Conservation (phyloP, 2,113 vertebrate species). For the Siniperca knerii region DNA sequence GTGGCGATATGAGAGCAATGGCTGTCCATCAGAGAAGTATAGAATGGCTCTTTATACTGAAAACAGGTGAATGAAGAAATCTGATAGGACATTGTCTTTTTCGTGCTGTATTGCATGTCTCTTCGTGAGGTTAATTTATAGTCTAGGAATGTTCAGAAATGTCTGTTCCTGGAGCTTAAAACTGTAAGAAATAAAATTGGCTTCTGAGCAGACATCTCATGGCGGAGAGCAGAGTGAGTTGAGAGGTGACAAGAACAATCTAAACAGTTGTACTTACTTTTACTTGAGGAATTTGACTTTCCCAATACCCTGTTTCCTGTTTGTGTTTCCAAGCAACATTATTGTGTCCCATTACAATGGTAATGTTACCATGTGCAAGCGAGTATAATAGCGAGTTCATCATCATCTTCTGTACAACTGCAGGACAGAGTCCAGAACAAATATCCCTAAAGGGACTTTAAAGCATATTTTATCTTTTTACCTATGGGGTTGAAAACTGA, state of each 20-base stretch:
- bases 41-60: not conserved
- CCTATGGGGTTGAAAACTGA: not conserved
- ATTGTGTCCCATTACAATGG: conserved; percentile 22
- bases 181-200: not conserved
- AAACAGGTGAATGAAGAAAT: not conserved
- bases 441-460: too few species aligned
- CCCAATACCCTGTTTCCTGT: conserved; percentile 43
- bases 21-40: not conserved
- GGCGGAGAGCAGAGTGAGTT: conserved; percentile 20
- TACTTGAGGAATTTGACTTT: conserved; percentile 26
- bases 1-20: not conserved
- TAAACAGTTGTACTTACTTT: conserved; percentile 21
- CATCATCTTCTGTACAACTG: too few species aligned
- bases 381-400: conserved; percentile 15
- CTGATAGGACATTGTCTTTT: not conserved
- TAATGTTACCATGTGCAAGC: not conserved
- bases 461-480: not conserved
- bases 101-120: not conserved
- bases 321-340: conserved; percentile 35
- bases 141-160: not conserved
- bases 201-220: conserved; percentile 1
- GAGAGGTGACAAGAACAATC: conserved; percentile 40
- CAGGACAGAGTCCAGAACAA: too few species aligned
- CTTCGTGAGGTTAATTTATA: not conserved
- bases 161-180: not conserved